Evolutionary conservation across 2,797 vertebrate species (phyloP), one percentile per base, ranked within the genome.

Genomic region (Babyrousa celebensis): DNA sequence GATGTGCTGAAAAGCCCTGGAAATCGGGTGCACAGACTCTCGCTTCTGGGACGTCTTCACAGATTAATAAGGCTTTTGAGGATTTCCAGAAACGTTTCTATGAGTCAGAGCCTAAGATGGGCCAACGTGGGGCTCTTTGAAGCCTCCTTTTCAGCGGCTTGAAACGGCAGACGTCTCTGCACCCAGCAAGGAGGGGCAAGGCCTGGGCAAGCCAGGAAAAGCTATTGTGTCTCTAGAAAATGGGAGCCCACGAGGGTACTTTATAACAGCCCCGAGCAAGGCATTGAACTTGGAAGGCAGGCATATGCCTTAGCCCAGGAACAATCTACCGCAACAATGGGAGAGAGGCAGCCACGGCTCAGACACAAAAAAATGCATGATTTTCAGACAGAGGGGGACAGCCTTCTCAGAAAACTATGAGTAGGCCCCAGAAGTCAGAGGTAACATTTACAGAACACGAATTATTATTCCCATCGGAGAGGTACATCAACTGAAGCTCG

Each of bases 191-290:
- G 94, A 93, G 71, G 84, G 89, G 56, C 1, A 1, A 97, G 67
- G 89, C 85, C 95, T 21, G 32, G 62, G 89, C 0, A 5, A 96
- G 70, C 67, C 11, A 16, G 43, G 85, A 75, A 78, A 75, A 89
- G 89, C 94, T 80, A 94, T 96, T 97, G 96, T 97, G 67, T 94
- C 78, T 93, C 89, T 75, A 86, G 92, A 94, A 96, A 97, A 95
- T 91, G 67, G 90, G 86, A 96, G 70, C 85, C 95, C 88, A 52
- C 10, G 12, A 94, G 94, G 95, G 85, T 83, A 95, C 95, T 96
- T 85, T 52, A 56, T 62, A 80, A 92, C 78, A 85, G 92, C 83
- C 67, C 68, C 0, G 54, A 62, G 91, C 58, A 43, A 58, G 75
- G 91, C 89, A 43, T 89, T 96, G 92, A 96, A 96, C 97, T 58